A percentile compares a stretch with the other conserved stretches of the same genome.
Conservation (phyloP, 2,797 vertebrate species). For the Brachyalestes nurse region DNA sequence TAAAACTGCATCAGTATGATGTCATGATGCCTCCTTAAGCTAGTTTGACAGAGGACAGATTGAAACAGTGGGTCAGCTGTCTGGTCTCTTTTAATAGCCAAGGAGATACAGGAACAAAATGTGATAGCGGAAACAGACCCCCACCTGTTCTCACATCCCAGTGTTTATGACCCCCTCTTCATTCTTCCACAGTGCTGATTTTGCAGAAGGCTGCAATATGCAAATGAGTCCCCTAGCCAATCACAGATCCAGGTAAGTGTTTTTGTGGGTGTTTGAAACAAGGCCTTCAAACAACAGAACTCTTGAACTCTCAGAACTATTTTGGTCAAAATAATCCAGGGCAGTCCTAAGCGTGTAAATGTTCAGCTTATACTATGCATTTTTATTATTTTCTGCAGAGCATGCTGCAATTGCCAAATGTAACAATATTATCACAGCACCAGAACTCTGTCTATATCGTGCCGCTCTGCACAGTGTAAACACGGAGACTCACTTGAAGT, state of each 20-base stretch:
- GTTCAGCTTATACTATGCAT: not conserved
- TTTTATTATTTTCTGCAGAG: not conserved
- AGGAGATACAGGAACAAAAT: constrained; percentile 20
- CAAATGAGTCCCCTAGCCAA: not conserved
- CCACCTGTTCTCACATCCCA: constrained; percentile 44
- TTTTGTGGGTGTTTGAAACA: not conserved
- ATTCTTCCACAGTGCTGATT: not conserved
- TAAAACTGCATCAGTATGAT: not conserved
- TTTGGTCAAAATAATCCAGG: not conserved
- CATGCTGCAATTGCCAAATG: not conserved
- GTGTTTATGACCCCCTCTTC: not conserved
- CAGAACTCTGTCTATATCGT: too few relatives aligned
- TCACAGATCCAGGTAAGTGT: not conserved
- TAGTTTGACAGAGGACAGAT: not conserved
- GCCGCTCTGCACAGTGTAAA: too few relatives aligned
- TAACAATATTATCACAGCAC: not conserved
- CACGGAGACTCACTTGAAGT: too few relatives aligned
- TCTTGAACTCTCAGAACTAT: too few relatives aligned
- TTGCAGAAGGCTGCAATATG: not conserved
- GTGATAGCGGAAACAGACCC: constrained; percentile 35
- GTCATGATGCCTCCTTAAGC: not conserved
- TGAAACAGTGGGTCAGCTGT: constrained; percentile 1
- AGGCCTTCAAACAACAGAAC: not conserved
- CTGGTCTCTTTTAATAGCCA: constrained; percentile 5
- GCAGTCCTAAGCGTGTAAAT: not conserved